Base-by-base conservation (phyloP, 92 coral and sea anemone genomes). In the Montipora capitata region DNA sequence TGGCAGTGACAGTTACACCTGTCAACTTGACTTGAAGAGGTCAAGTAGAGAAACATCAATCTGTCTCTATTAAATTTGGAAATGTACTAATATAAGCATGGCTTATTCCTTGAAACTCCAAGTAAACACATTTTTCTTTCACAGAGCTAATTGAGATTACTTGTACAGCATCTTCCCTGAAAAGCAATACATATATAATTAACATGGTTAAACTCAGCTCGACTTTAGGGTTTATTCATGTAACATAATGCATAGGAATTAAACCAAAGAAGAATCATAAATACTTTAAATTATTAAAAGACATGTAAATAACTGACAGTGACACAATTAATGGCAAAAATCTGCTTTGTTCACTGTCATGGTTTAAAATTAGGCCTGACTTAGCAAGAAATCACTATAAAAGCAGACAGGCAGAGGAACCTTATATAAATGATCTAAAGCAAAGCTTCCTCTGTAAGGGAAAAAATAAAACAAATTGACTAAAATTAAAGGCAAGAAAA, bases 61-160 rank as follows among this genome's bases (percentile, higher is more conserved):
- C 72, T 78, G 83, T 78, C 52, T 78, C 83, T 42, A 80, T 80
- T 4, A 80, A 80, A 71, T 80, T 80, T 40, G 76, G 76, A 35
- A 80, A 80, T 80, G 40, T 66, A 58, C 85, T 80, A 9, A 67
- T 71, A 16, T 80, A 80, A 57, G 75, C 85, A 62, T 66, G 85
- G 76, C 43, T 44, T 71, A 66, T 41, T 9, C 52, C 85, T 80
- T 68, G 76, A 45, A 80, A 80, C 77, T 80, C 85, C 85, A 80
- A 2, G 27, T 80, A 74, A 54, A 74, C 79, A 74, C 79, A 54
- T 54, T 74, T 74, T 74, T 74, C 79, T 14, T 38, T 52, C 44
- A 74, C 65, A 51, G 79, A 52, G 65, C 79, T 74, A 40, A 74
- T 35, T 5, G 35, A 8, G 17, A 74, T 74, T 12, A 74, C 65